Evolutionary conservation across 1,140 invertebrate species (phyloP), one percentile per base, ranked within the genome.

Genomic region (Whitmania pigra): DNA sequence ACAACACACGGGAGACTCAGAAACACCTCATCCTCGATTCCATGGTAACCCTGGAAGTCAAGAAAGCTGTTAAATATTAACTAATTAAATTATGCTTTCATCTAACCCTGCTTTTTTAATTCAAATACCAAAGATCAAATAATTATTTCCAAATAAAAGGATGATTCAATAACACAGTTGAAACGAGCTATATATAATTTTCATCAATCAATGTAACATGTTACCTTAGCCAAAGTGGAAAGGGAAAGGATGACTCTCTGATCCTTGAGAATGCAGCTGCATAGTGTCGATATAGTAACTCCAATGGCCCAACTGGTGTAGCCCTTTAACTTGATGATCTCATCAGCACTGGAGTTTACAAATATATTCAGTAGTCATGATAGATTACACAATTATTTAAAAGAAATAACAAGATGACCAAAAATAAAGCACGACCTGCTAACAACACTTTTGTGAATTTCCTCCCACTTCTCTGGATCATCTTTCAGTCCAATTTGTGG

Each of bases 231-330:
- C 76, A 88, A 85, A 36, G 89, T 90, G 9, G 90, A 91, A 6
- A 94, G 87, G 9, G 91, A 88, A 15, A 9, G 20, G 11, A 63
- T 31, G 22, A 31, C 9, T 49, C 13, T 86, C 7, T 86, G 86
- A 80, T 94, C 92, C 69, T 87, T 84, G 55, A 94, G 79, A 74
- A 94, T 88, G 40, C 88, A 86, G 25, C 87, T 84, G 29, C 86
- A 86, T 53, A 94, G 82, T 73, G 87, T 85, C 2, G 90, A 86
- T 0, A 90, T 86, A 77, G 90, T 91, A n/a, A 93, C 83, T 17
- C 91, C 90, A 76, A 93, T 91, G 20, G 90, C 91, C 90, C 90
- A 92, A 29, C 89, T 91, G 3, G 90, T 93, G 81, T 92, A 93
- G 0, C 91, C 90, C 82, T 93, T 93, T 75, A 92, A 83, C 79